A percentile compares a stretch with the other conserved stretches of the same genome.
Conservation (phyloP, 64 coral and sea anemone genomes). For the Pocillopora damicornis region DNA sequence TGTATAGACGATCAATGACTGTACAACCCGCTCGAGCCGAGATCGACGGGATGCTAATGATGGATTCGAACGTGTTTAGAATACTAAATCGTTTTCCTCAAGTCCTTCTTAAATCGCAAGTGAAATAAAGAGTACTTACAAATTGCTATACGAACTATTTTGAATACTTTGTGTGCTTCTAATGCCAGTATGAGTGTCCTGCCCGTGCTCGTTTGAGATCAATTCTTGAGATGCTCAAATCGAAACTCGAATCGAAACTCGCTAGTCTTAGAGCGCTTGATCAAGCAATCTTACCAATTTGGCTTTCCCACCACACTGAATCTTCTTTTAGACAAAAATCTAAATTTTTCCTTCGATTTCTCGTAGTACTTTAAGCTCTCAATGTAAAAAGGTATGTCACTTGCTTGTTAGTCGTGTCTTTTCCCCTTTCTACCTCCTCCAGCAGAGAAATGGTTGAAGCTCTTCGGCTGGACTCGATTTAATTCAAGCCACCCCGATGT, state of each 20-base stretch:
- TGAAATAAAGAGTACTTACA: not conserved
- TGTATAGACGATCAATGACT: not conserved
- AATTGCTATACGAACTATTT: not conserved
- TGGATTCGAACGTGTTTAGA: constrained; percentile 5
- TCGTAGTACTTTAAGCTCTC: too few species aligned
- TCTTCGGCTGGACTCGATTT: not conserved
- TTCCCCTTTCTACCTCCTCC: not conserved
- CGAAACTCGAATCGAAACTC: constrained; percentile 13
- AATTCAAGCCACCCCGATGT: constrained; percentile 5
- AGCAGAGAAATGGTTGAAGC: not conserved
- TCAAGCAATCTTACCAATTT: not conserved
- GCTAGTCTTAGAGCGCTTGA: constrained; percentile 11
- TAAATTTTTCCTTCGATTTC: too few species aligned
- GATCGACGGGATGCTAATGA: constrained; percentile 9
- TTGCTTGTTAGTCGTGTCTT: not conserved
- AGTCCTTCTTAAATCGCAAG: not conserved
- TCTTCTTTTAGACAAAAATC: not conserved
- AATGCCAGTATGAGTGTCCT: not conserved
- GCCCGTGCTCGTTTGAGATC: constrained; percentile 14
- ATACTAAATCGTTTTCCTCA: not conserved
- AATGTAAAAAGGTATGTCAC: too few species aligned
- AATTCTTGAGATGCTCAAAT: constrained; percentile 19
- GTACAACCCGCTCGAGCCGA: not conserved
- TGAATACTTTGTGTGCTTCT: not conserved
- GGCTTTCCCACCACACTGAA: not conserved